Evolutionary conservation across 2,888 invertebrate species (phyloP).

Genomic region (Pachliopta kotzebuea): DNA sequence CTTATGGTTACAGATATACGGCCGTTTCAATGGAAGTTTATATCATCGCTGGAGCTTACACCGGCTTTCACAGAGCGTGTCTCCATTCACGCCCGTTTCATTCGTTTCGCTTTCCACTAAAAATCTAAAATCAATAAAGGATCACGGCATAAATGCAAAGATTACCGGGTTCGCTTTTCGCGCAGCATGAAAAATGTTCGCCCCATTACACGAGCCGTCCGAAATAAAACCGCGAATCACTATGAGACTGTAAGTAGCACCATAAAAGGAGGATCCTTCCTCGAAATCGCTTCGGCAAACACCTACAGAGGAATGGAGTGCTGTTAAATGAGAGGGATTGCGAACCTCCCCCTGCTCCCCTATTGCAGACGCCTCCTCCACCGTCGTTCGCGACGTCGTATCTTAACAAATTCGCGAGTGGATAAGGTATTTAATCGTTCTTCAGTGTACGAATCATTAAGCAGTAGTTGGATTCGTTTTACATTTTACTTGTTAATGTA

Average conservation of each 20-base stretch:
- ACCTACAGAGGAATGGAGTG: slow-evolving; percentile 76
- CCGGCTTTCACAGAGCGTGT: slow-evolving; percentile 72
- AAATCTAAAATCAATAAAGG: slow-evolving; percentile 81
- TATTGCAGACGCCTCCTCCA: slow-evolving; percentile 38
- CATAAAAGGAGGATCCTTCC: slow-evolving; percentile 75
- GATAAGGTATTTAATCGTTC: slow-evolving; percentile 58
- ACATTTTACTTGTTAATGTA: slow-evolving; percentile 1
- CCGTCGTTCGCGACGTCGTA: slow-evolving; percentile 52
- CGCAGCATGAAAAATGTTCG: slow-evolving; percentile 76
- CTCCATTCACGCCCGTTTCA: slow-evolving; percentile 76
- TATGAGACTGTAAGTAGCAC: slow-evolving; percentile 75
- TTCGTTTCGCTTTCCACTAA: slow-evolving; percentile 78
- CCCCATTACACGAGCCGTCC: slow-evolving; percentile 73
- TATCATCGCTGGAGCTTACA: slow-evolving; percentile 74
- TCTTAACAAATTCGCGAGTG: slow-evolving; percentile 63
- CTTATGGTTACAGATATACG: slow-evolving; percentile 62
- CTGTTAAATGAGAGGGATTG: slow-evolving; percentile 81
- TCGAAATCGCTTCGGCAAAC: slow-evolving; percentile 78
- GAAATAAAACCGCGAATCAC: slow-evolving; percentile 80
- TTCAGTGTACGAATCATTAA: slow-evolving; percentile 51
- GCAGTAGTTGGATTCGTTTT: slow-evolving; percentile 42
- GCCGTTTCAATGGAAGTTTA: slow-evolving; percentile 70
- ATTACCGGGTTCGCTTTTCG: slow-evolving; percentile 73
- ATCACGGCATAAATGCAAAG: slow-evolving; percentile 79
- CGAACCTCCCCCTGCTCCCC: slow-evolving; percentile 43